Base-by-base conservation (phyloP, 37 sponge, comb jelly and placozoan genomes). In the Halisarca cf. caerulea region DNA sequence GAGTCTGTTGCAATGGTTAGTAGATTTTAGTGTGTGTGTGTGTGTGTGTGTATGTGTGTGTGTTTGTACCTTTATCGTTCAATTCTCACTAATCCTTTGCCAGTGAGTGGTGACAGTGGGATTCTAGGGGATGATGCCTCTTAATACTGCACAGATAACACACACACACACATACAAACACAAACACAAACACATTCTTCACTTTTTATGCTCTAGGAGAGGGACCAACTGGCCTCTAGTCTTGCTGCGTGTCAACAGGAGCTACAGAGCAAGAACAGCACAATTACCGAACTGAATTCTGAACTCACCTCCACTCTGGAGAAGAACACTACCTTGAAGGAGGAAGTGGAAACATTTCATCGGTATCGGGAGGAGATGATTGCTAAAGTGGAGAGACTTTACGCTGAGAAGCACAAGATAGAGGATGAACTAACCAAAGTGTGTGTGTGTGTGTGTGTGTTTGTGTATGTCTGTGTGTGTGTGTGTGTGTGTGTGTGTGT, bases 381-480 rank as follows among this genome's bases (percentile, higher is more conserved):
- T 34, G 92, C 82, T 47, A 89, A 86, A 45, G 90, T 92, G 54
- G 93, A 92, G 78, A 33, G 93, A 61, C 82, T 92, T 1, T 87
- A 92, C 35, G 93, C 93, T 15, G 93, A 92, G 38, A 92, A 92
- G 51, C 87, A 92, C 85, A 86, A 89, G 14, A 42, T 92, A 43
- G 93, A 92, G 60, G 84, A 83, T 53, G 83, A 83, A 79, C 72
- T 89, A 35, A 24, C 37, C 21, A 35, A 71, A 8, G 40, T 36
- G 40, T 61, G 64, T 61, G 64, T 61, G 64, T 61, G 64, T 61
- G 64, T 27, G 30, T 61, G 64, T 61, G 64, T 27, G 64, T 28
- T 7, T 15, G 64, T 61, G 64, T 61, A 15, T 15, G 64, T 61
- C 20, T 61, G 64, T 61, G 64, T 61, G 64, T 61, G 30, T 27